Evolutionary conservation across 2,797 vertebrate genomes (phyloP), one percentile per base, ranked within the genome.

Genomic region (Astyanax mexicanus): DNA sequence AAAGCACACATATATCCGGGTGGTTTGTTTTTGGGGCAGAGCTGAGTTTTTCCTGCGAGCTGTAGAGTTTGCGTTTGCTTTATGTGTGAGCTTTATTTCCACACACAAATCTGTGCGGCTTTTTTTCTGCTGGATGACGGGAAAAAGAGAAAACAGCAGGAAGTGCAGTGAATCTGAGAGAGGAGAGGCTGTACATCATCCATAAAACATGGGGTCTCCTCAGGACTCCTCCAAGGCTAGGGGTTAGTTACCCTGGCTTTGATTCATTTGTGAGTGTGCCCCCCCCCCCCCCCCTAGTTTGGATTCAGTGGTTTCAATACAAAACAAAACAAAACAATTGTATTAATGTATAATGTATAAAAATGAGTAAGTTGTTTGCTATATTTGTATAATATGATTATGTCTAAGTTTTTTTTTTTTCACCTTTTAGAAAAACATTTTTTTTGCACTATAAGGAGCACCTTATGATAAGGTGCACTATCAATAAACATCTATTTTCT

Each of bases 1-100:
- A 67, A 78, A 65, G 40, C 49, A 13, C 45, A 5, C 62, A 72
- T 88, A 51, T 79, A 87, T 88, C 76, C 80, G 12, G 27, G 0
- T 52, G 25, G 32, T 74, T 80, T 25, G 47, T 42, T 62, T 52
- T 57, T 40, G 44, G 32, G 1, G 45, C 12, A 17, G n/a, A 19
- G 38, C 27, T 9, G 13, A n/a, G 3, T 73, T 66, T 78, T 35
- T 77, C 73, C 49, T 72, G 38, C 45, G 9, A 13, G 45, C 40
- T 75, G 19, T 8, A 3, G 9, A 52, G 51, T 15, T 60, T 83
- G 37, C 15, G 75, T 81, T 74, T 85, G 79, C 81, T 73, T 76
- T 80, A 72, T 74, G 57, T 51, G 21, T 38, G 27, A 44, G 49
- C 62, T 55, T 60, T 71, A 80, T 71, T 65, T 52, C 74, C 44